Conservation (phyloP, 2,113 vertebrate species). For the Notothenia rossii region DNA sequence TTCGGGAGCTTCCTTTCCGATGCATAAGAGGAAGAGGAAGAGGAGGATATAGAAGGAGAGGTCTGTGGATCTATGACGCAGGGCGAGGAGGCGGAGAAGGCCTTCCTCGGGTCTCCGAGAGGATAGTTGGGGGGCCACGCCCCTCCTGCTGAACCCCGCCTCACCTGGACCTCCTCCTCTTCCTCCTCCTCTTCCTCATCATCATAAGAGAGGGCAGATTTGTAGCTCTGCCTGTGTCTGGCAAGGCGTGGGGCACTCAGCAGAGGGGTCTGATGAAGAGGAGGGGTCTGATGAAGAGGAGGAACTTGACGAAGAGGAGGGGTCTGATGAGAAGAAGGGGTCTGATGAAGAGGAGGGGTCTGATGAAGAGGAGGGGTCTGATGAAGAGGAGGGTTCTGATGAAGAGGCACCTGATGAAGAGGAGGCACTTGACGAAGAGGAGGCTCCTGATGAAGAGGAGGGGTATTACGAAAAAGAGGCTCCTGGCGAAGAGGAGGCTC, state of each 20-base stretch:
- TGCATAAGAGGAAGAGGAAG: neutral
- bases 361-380: too few relatives aligned
- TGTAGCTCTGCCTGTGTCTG: constrained; percentile 73
- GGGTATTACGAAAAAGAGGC: too few relatives aligned
- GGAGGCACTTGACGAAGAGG: too few relatives aligned
- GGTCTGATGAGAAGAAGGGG: too few relatives aligned
- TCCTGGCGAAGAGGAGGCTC: too few relatives aligned
- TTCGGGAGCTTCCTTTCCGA: constrained; percentile 7
- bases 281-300: neutral
- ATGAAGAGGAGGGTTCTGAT: too few relatives aligned
- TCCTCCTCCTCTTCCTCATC: constrained; percentile 44
- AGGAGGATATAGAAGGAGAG: neutral
- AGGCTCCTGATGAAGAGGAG: too few relatives aligned
- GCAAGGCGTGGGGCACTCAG: neutral
- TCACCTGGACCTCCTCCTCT: constrained; percentile 15
- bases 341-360: too few relatives aligned
- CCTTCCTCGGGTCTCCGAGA: neutral
- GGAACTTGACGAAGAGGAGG: too few relatives aligned
- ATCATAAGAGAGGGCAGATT: constrained; percentile 65
- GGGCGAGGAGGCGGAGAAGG: constrained; percentile 47
- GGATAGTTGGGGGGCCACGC: constrained; percentile 17
- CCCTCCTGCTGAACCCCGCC: constrained; percentile 22
- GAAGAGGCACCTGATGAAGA: too few relatives aligned
- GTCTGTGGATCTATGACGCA: constrained; percentile 27
- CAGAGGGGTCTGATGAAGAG: neutral